Evolutionary conservation across 2,888 invertebrate species (phyloP), one percentile per base, ranked within the genome.

Genomic region (Cantharis lateralis): DNA sequence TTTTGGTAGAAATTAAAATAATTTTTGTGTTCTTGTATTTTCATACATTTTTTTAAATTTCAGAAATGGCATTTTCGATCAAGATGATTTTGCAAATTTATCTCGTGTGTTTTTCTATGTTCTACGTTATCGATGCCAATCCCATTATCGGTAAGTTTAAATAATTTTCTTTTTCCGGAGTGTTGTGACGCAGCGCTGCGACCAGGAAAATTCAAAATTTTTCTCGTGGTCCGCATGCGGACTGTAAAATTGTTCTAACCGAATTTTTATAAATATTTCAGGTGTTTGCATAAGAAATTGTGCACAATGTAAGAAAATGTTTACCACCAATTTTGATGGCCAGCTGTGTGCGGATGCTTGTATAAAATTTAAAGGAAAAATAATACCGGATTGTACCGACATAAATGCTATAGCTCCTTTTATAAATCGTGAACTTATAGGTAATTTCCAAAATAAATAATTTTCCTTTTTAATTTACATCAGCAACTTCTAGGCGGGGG

Each of bases 251-350:
- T 32, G 20, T 32, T 70, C 18, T 48, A 63, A 71, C 10, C 10
- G 4, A 20, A 1, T 61, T 71, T 72, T 32, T 32, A 0, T 48
- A 48, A 28, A 48, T 61, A 70, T 84, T 86, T 66, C 77, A 87
- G 94, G 94, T 80, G 91, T 94, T 71, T 95, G 95, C 88, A 93
- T 95, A 77, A 92, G 95, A 82, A 96, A 96, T 88, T 96, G 96
- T 86, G 96, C 95, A 0, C 96, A 95, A 85, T 96, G 96, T 88
- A 95, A 95, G 88, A 95, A 95, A 87, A 95, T 96, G 93, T 93
- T 95, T 81, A 96, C 95, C 0, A 92, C 92, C 0, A 96, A 95
- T 89, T 96, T 96, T 88, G 94, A 96, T 84, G 96, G 96, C 0
- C 93, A 95, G 70, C 91, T 94, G 0, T 96, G 96, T 87, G 96